A percentile compares a stretch with the other conserved stretches of the same genome.
Evolutionary conservation across 2,797 vertebrate genomes (phyloP).

Genomic region (Sebastes flavidus): DNA sequence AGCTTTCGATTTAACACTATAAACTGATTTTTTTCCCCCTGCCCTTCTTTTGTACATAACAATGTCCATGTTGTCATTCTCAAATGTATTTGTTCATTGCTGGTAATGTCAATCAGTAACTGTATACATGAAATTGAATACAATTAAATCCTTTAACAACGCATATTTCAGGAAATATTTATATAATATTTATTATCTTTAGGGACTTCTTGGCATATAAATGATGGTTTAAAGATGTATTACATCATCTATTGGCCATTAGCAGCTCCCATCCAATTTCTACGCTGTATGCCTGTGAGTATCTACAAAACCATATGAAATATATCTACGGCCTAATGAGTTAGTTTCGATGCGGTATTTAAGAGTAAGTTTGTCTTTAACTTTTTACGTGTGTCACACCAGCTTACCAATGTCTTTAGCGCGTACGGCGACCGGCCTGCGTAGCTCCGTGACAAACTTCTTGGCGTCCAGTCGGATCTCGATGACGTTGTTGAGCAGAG

Average conservation of each 20-base stretch:
- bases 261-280: background rate
- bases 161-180: background rate
- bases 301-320: background rate
- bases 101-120: too few relatives aligned
- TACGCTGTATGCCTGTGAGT: too few relatives aligned
- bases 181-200: background rate
- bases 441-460: conserved; percentile 95
- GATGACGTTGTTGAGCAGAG: conserved; percentile 96
- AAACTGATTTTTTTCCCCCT: too few relatives aligned
- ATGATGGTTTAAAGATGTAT: background rate
- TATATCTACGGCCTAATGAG: background rate
- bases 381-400: background rate
- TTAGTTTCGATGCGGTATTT: background rate
- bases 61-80: background rate
- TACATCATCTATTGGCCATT: background rate
- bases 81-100: background rate
- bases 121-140: too few relatives aligned
- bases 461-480: conserved; percentile 97
- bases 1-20: too few relatives aligned
- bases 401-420: conserved; percentile 94
- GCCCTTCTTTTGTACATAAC: background rate
- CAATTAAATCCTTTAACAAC: too few relatives aligned
- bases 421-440: conserved; percentile 90
- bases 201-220: background rate
- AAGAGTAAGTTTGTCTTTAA: background rate